Evolutionary conservation across 2,113 vertebrate species (phyloP).

Genomic region (Struthidea cinerea): DNA sequence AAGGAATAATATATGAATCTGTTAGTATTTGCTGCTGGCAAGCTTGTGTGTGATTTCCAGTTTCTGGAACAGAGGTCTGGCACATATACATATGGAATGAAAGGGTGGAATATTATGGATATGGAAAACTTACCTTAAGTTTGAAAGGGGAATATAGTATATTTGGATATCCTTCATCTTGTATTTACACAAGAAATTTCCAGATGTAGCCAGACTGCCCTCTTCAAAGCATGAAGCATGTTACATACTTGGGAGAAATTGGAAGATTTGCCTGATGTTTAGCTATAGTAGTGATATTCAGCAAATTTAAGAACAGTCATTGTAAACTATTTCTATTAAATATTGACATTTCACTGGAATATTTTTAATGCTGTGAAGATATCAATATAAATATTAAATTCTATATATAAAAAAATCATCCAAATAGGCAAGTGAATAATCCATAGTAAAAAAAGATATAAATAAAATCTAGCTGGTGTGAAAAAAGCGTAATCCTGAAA

Average conservation of each 20-base stretch:
- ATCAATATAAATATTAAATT: background rate
- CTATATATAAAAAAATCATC: background rate
- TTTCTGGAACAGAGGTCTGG: constrained; percentile 62
- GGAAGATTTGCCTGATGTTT: background rate
- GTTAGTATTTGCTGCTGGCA: constrained; percentile 65
- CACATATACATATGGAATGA: constrained; percentile 39
- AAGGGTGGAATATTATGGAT: constrained; percentile 49
- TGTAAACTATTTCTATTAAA: background rate
- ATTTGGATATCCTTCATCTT: constrained; percentile 66
- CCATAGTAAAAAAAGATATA: background rate
- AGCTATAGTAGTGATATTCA: background rate
- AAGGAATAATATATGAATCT: constrained; percentile 59
- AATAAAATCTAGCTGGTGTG: background rate
- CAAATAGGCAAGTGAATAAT: background rate
- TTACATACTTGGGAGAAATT: background rate
- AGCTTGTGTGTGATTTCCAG: constrained; percentile 49
- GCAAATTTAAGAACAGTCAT: background rate
- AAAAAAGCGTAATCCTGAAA: background rate
- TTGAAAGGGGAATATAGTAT: constrained; percentile 61
- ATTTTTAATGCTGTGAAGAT: background rate
- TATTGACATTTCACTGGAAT: background rate
- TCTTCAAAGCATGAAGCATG: constrained; percentile 49
- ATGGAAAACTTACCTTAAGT: constrained; percentile 65
- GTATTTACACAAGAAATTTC: constrained; percentile 68
- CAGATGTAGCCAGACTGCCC: constrained; percentile 59